These are phyloP conservation scores for Schizothorax lantsangensis DNA, from an alignment of 2,797 vertebrate genomes.

Conservation along the genomic window DNA sequence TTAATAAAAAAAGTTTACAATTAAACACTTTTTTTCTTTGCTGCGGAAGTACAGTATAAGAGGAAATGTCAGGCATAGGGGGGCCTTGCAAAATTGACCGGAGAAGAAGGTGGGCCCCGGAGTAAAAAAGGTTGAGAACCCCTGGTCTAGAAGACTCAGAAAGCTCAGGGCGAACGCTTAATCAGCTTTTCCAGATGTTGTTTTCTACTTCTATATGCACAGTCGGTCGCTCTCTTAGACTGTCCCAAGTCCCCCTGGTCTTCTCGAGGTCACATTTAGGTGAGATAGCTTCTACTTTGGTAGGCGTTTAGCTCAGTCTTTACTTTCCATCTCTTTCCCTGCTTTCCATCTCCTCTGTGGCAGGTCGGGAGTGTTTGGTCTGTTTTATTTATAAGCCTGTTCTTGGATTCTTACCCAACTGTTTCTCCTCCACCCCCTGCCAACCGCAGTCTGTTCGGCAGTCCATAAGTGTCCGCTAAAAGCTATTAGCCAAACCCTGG, in stretches of 20 bases:
- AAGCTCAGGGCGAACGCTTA: neutral
- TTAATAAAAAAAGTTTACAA: no score
- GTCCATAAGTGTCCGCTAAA: conserved; percentile 67
- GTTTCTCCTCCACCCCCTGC: conserved; percentile 60
- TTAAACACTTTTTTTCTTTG: no score
- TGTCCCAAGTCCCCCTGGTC: neutral
- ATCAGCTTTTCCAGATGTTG: conserved; percentile 28
- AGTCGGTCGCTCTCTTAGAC: neutral
- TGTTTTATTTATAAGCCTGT: conserved; percentile 80
- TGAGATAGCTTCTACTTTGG: conserved; percentile 6
- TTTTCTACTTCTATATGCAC: conserved; percentile 9
- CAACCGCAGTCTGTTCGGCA: conserved; percentile 60
- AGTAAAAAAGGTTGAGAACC: no score
- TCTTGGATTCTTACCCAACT: conserved; percentile 71
- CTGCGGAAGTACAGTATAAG: no score
- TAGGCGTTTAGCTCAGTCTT: conserved; percentile 52
- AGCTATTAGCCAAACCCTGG: conserved; percentile 67
- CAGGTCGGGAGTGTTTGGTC: conserved; percentile 63
- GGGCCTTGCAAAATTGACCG: no score
- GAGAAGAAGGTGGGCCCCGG: no score
- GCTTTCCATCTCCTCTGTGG: conserved; percentile 72
- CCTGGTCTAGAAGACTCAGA: neutral
- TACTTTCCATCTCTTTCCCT: conserved; percentile 37
- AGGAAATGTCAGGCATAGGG: no score
- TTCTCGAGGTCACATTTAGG: conserved; percentile 27